Percentiles rank a stretch among this genome's conserved stretches.
Conservation (phyloP, 2,797 vertebrate genomes). For the Diplodus puntazzo region DNA sequence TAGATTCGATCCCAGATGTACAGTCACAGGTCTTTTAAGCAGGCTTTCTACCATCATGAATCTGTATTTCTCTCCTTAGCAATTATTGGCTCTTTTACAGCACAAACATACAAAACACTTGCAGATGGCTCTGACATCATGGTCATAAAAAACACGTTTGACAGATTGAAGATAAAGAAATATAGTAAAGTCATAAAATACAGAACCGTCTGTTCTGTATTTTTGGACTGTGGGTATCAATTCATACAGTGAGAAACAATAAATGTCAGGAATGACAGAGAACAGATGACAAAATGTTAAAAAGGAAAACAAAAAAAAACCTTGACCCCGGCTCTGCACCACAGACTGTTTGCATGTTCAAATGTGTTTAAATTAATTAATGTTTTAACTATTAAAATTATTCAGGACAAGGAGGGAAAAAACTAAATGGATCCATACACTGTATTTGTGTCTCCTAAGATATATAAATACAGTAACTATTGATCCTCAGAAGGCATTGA, state of each 20-base stretch:
- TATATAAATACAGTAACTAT: background rate
- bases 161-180: background rate
- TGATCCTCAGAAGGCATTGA: background rate
- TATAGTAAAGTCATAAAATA: background rate
- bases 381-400: no score
- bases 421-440: background rate
- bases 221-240: background rate
- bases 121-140: background rate
- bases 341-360: background rate
- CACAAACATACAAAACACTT: background rate
- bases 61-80: background rate
- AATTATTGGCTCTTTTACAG: background rate
- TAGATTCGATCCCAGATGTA: background rate
- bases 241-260: slow-evolving; percentile 26
- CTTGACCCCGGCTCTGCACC: background rate
- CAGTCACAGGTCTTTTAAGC: background rate
- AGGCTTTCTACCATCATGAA: background rate
- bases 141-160: background rate
- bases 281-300: background rate
- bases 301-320: background rate
- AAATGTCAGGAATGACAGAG: slow-evolving; percentile 8
- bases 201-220: slow-evolving; percentile 1
- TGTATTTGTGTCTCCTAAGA: background rate
- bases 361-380: background rate
- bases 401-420: background rate